phyloP scores from a whole-genome alignment of 2,113 vertebrate species.

The Archocentrus centrarchus region DNA sequence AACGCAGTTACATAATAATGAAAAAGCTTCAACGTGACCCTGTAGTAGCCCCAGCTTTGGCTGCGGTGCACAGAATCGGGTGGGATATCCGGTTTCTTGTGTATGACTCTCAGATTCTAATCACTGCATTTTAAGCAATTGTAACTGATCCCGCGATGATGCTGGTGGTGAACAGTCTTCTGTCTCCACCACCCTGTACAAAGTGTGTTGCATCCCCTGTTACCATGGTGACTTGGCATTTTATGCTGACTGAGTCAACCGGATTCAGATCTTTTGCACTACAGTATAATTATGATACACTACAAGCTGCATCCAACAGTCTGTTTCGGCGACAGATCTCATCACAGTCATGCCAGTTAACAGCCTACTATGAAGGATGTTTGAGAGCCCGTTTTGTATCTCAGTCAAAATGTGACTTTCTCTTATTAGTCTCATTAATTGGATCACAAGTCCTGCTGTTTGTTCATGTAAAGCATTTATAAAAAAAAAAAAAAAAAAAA shows the following conservation, averaged over 20 bases:
- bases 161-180: conserved; percentile 6
- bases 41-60: conserved; percentile 38
- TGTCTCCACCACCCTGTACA: conserved; percentile 31
- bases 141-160: conserved; percentile 7
- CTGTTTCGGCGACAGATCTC: not conserved
- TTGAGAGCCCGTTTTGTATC: not conserved
- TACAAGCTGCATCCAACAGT: conserved; percentile 4
- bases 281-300: conserved; percentile 22
- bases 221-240: conserved; percentile 83
- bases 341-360: not conserved
- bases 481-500: not conserved
- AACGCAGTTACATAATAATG: conserved; percentile 73
- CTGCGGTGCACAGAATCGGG: conserved; percentile 30
- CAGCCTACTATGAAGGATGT: not conserved
- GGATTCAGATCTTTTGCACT: conserved; percentile 39
- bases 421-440: not conserved
- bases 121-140: conserved; percentile 19
- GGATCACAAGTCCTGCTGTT: conserved; percentile 4
- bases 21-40: conserved; percentile 65
- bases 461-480: not conserved
- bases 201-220: conserved; percentile 78
- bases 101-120: conserved; percentile 18
- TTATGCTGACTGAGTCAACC: conserved; percentile 73
- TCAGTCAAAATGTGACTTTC: not conserved
- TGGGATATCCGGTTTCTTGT: conserved; percentile 20